Evolutionary conservation across 2,888 invertebrate genomes (phyloP).

Genomic region (Cataglyphis cursor): DNA sequence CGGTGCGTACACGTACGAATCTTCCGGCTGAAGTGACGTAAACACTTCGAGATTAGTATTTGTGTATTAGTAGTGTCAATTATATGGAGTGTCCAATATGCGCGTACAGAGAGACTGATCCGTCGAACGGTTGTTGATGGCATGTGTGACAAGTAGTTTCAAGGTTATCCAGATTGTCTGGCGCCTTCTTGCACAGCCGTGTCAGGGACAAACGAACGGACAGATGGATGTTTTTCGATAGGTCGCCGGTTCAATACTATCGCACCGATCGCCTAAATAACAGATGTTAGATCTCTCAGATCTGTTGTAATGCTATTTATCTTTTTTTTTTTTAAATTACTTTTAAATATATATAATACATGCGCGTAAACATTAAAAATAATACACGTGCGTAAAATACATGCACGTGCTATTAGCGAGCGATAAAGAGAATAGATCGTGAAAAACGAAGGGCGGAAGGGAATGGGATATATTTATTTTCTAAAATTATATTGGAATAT

Average conservation of each 20-base stretch:
- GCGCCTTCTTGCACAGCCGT: constrained; percentile 47
- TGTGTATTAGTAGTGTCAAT: constrained; percentile 1
- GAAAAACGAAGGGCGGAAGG: neutral
- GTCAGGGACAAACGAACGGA: constrained; percentile 34
- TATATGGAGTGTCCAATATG: neutral
- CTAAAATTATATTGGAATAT: no score
- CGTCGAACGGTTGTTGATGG: constrained; percentile 49
- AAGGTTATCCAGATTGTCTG: constrained; percentile 66
- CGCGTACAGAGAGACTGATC: neutral
- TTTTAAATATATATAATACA: neutral
- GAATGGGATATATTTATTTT: neutral
- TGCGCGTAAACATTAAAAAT: neutral
- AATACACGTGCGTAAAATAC: no score
- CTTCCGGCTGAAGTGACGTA: constrained; percentile 19
- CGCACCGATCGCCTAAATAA: neutral
- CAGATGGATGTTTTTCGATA: neutral
- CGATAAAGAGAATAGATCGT: neutral
- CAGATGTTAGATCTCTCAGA: neutral
- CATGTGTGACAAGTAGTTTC: constrained; percentile 68
- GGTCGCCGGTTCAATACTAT: neutral
- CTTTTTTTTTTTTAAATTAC: neutral
- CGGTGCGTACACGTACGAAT: neutral
- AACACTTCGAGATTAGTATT: neutral
- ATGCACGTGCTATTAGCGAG: neutral
- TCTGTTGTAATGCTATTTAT: neutral